Base-by-base conservation (phyloP, 2,113 vertebrate genomes). In the Tachysurus fulvidraco region DNA sequence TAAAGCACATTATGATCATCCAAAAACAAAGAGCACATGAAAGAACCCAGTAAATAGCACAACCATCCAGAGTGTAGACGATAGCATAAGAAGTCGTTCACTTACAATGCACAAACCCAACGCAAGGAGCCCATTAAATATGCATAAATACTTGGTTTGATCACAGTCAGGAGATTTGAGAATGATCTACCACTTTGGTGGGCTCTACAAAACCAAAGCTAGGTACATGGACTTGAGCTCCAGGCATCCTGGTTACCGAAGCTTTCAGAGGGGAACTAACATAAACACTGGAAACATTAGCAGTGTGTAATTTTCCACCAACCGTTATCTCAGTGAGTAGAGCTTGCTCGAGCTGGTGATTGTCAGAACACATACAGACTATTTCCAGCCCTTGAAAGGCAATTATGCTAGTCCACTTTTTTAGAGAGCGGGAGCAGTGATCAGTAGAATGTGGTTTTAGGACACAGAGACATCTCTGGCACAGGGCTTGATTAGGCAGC, bases 361-460 rank as follows among this genome's bases (percentile, higher is more conserved):
- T 87, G 88, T 90, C 86, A 85, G 77, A 84, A 83, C 80, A 87
- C 73, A 86, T 85, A 83, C 76, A 28, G 57, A 30, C 83, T 86
- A 84, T 87, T 91, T 89, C 87, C 86, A 88, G 83, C 25, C 77
- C 74, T 81, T 88, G 78, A 88, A 88, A 87, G 80, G 83, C 80
- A 85, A 83, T 87, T 88, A 88, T 74, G 86, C 80, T 81, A 88
- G 85, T 50, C 69, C 69, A 87, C 83, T 67, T 83, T 36, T 89
- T 82, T 64, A 76, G 54, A 81, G 54, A 54, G 67, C 64, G 54
- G 81, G 86, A 57, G 17, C 28, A 44, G 44, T 41, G 88, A 89
- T 77, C 87, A 86, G 78, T 67, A 69, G 81, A 21, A 87, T 85
- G 86, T 88, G 71, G 44, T 88, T 85, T 83, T 69, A 84, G 82